These are phyloP conservation scores for Drosophila suboccidentalis DNA, from an alignment of 2,888 invertebrate species.

Conservation along the genomic window DNA sequence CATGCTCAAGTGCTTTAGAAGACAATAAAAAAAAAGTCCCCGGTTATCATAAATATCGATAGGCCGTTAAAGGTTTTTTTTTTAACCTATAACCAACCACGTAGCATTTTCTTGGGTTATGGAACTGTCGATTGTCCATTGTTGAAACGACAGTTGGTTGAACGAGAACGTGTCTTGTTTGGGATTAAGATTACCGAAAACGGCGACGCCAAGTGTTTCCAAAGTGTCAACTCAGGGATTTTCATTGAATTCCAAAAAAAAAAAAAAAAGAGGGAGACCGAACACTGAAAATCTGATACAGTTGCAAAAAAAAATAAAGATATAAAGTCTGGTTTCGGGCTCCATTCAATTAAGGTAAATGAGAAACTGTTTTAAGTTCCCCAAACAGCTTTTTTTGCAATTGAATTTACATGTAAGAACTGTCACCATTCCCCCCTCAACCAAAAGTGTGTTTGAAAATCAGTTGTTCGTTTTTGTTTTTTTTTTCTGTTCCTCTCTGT, in stretches of 20 bases:
- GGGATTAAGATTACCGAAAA: conserved; percentile 55
- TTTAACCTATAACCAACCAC: conserved; percentile 18
- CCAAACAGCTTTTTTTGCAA: conserved; percentile 54
- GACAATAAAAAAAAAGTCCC: conserved; percentile 13
- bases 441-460: conserved; percentile 32
- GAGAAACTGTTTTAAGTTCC: conserved; percentile 30
- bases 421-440: conserved; percentile 10
- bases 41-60: conserved; percentile 23
- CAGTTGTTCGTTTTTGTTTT: conserved; percentile 22
- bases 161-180: conserved; percentile 39
- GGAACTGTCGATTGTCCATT: conserved; percentile 35
- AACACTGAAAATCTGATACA: conserved; percentile 11
- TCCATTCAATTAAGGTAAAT: conserved; percentile 41
- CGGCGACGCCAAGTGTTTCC: conserved; percentile 31
- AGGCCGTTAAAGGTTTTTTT: conserved; percentile 11
- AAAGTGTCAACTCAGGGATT: conserved; percentile 67
- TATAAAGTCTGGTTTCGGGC: conserved; percentile 48
- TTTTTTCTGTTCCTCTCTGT: conserved; percentile 13
- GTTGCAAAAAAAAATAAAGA: not conserved
- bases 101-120: conserved; percentile 21
- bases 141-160: conserved; percentile 27
- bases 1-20: not conserved
- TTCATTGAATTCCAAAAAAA: conserved; percentile 43
- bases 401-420: conserved; percentile 45
- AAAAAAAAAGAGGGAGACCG: conserved; percentile 18